phyloP scores from a whole-genome alignment of 2,113 vertebrate species.

The Apodemus speciosus region DNA sequence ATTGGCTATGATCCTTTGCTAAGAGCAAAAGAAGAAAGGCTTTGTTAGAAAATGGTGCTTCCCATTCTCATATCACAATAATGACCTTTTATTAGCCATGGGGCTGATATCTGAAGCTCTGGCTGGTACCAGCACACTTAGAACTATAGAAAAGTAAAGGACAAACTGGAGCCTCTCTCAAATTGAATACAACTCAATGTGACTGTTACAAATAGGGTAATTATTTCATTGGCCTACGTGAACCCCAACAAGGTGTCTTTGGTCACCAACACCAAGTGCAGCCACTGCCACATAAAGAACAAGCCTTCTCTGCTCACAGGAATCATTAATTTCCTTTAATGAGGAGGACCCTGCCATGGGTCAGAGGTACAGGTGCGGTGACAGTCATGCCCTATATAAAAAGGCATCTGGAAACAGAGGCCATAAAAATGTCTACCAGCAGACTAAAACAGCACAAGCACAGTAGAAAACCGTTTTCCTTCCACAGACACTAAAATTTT shows the following conservation, averaged over 20 bases:
- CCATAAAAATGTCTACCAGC: neutral
- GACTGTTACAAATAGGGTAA: neutral
- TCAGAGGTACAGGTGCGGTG: neutral
- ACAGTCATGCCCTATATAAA: neutral
- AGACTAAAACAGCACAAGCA: conserved; percentile 39
- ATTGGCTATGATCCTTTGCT: neutral
- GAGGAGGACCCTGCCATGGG: neutral
- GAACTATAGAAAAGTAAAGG: neutral
- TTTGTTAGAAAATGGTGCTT: neutral
- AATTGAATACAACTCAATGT: conserved; percentile 19
- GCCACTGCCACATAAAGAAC: neutral
- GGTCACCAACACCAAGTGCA: neutral
- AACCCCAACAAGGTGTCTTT: neutral
- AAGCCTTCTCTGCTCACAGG: neutral
- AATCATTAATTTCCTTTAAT: neutral
- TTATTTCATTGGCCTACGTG: neutral
- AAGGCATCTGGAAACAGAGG: neutral
- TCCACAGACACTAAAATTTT: neutral
- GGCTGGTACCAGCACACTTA: neutral
- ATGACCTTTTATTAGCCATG: neutral
- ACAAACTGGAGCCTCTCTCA: neutral
- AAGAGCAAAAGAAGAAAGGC: conserved; percentile 34
- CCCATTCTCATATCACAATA: conserved; percentile 27
- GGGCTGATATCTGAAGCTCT: neutral
- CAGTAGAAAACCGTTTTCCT: conserved; percentile 12